Base-by-base conservation (phyloP, 2,113 vertebrate genomes). In the Calonectris borealis region DNA sequence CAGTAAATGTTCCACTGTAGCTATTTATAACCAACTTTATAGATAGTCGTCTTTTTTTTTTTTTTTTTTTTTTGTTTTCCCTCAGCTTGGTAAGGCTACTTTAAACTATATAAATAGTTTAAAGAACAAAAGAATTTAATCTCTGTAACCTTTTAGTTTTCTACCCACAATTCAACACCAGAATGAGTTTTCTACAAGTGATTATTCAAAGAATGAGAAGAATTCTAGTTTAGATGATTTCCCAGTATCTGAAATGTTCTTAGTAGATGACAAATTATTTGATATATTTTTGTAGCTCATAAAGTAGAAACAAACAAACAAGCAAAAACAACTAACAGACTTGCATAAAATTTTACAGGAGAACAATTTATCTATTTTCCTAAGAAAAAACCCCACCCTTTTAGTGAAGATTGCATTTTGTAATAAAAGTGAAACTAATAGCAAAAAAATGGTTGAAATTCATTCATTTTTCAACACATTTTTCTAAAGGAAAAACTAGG, bases 321-420 rank as follows among this genome's bases (percentile, higher is more conserved):
- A 66, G 25, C 21, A 69, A 68, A 82, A 58, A 0, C 1, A 86
- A 29, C 13, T 15, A 55, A 11, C 7, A 73, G 16, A 54, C 24
- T 51, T 85, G 9, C 10, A 40, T 17, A 44, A 83, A 77, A 73
- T 49, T 73, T 73, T 55, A n/a, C 16, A 66, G 48, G 60, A 66
- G 19, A 79, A 60, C 3, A 71, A 31, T 31, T 16, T 48, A 27
- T 61, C 13, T 38, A 18, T 80, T 95, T 88, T 55, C 4, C 14
- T 44, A 34, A 32, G 22, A 34, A 78, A 79, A 22, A 1, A 29
- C 0, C 2, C 4, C 13, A 42, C 13, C 1, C 10, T 54, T 78
- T 38, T 44, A 51, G 13, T 62, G 51, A 62, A 52, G 19, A 54
- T 25, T n/a, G 9, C 0, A 16, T 92, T 90, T 90, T 52, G 49